Conservation (phyloP, 2,113 vertebrate genomes). For the Bos indicus region DNA sequence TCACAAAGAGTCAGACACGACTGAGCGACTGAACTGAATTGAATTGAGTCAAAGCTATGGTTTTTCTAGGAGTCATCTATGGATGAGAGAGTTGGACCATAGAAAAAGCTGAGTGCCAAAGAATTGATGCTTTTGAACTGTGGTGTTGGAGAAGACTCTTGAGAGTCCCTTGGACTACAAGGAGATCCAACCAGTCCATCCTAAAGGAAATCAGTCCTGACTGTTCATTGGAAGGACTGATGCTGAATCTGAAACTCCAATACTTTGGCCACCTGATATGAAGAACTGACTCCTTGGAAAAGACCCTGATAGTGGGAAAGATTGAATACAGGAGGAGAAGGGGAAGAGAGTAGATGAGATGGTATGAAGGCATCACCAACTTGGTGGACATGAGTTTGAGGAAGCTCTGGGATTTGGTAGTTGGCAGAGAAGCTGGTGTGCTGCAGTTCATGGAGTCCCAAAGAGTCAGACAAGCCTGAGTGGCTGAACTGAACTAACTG, state of each 20-base stretch:
- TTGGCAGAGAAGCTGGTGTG: neutral
- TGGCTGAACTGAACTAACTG: neutral
- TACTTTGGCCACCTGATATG: neutral
- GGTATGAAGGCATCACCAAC: neutral
- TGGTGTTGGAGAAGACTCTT: neutral
- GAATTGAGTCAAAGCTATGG: neutral
- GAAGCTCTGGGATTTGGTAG: neutral
- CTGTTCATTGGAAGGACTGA: neutral
- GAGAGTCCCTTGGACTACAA: neutral
- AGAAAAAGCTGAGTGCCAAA: neutral
- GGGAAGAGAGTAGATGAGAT: neutral
- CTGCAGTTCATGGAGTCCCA: neutral
- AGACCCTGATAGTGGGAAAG: neutral
- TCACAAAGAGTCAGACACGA: neutral
- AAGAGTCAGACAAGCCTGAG: neutral
- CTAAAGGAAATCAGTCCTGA: neutral
- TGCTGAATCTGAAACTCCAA: neutral
- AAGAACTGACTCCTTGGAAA: neutral
- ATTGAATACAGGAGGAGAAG: neutral
- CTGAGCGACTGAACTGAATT: neutral
- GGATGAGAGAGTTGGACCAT: neutral
- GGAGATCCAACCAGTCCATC: neutral
- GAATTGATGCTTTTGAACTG: neutral
- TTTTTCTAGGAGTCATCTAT: neutral
- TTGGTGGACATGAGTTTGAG: neutral